Base-by-base conservation (phyloP, 1,140 invertebrate genomes). In the Drosophila equinoxialis region DNA sequence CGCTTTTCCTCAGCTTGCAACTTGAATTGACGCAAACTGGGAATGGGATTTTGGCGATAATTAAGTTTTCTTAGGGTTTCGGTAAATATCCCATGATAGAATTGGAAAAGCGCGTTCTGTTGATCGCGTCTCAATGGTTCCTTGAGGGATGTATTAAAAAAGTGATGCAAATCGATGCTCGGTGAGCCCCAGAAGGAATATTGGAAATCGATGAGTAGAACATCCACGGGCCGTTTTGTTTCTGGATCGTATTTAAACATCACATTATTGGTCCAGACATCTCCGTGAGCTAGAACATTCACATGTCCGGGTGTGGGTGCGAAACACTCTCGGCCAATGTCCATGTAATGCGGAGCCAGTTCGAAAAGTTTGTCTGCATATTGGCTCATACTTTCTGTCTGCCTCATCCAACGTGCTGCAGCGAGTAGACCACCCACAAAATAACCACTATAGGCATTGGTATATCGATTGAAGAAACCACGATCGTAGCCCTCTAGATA, bases 181-280 rank as follows among this genome's bases (percentile, higher is more conserved):
- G 92, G 91, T 1, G 92, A 92, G 1, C 84, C 90, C 90, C 90
- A 92, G 42, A 81, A 90, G 0, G 83, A 79, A 35, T 90, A 92
- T 41, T 92, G 92, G 55, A 92, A 92, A 64, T 92, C 92, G 17
- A 92, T 91, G 0, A 92, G 62, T 3, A 91, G 93, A 2, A 94
- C 92, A 45, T 93, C 92, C 35, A 93, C 77, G 0, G 94, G 92
- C 68, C 93, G 92, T 3, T 76, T 73, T 14, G 79, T 91, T n/a
- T 42, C 33, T 0, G 91, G 55, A 65, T 94, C 91, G 71, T 95
- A 95, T 59, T 93, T 93, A 76, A 95, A 95, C 77, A 96, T 87
- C 81, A 95, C 94, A 78, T 96, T 96, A 72, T 95, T 95, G 0
- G 94, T 91, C 95, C 95, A 95, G 3, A 93, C 92, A 86, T 96